A percentile compares a stretch with the other conserved stretches of the same genome.
These are phyloP conservation scores for Paramormyrops hopkinsi DNA, from an alignment of 2,797 vertebrate species.

Conservation along the genomic window DNA sequence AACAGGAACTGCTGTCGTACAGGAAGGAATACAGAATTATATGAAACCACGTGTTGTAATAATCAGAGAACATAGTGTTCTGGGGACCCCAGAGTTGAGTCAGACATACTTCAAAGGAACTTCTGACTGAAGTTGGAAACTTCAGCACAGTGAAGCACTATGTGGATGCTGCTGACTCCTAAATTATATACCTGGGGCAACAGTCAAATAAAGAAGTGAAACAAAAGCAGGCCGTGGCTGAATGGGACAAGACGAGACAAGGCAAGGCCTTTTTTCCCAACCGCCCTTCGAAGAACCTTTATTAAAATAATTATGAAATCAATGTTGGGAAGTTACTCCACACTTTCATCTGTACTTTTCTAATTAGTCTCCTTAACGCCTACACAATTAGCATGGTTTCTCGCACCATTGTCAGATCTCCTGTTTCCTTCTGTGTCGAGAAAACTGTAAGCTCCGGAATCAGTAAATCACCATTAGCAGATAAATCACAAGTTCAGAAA, in stretches of 20 bases:
- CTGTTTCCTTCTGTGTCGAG: conserved; percentile 27
- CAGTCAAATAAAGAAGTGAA: neutral
- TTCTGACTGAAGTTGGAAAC: conserved; percentile 29
- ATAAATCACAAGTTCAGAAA: neutral
- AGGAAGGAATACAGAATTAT: conserved; percentile 5
- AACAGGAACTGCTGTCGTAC: conserved; percentile 1
- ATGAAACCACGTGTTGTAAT: neutral
- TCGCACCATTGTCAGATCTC: conserved; percentile 18
- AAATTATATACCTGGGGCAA: neutral
- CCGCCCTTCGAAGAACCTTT: neutral
- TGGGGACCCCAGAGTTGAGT: conserved; percentile 24
- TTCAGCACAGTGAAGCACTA: conserved; percentile 23
- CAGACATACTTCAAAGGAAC: conserved; percentile 46
- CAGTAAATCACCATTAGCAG: conserved; percentile 37
- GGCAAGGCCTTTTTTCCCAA: neutral
- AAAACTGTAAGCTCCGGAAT: conserved; percentile 22
- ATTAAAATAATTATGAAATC: conserved; percentile 2
- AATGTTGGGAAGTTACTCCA: neutral
- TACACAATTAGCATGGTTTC: conserved; percentile 13
- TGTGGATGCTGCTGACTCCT: neutral
- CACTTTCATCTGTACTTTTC: conserved; percentile 13
- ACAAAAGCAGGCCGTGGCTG: neutral
- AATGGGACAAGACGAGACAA: neutral
- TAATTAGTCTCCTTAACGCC: conserved; percentile 22
- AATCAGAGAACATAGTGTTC: conserved; percentile 38